Percentiles rank a stretch among this genome's conserved stretches.
Evolutionary conservation across 2,797 vertebrate species (phyloP).

Genomic region (Paguma larvata): DNA sequence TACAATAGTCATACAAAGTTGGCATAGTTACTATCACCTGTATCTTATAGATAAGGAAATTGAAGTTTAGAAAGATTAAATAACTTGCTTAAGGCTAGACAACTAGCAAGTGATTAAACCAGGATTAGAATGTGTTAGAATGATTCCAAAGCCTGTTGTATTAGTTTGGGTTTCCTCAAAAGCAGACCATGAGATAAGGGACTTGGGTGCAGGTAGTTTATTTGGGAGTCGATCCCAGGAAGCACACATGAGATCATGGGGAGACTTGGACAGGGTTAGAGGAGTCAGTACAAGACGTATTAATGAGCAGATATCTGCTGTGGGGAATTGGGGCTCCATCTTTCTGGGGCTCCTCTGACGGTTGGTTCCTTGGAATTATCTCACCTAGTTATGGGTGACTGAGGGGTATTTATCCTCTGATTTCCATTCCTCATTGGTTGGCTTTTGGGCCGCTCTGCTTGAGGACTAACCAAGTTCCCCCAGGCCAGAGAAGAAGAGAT

Average conservation of each 20-base stretch:
- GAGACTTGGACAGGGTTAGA: background rate
- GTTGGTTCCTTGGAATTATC: background rate
- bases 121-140: constrained; percentile 25
- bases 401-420: background rate
- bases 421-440: background rate
- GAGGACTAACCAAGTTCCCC: background rate
- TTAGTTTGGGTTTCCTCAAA: constrained; percentile 48
- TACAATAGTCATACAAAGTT: background rate
- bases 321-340: background rate
- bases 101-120: constrained; percentile 20
- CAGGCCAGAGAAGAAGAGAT: background rate
- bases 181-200: background rate
- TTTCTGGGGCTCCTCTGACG: background rate
- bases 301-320: background rate
- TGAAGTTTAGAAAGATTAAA: constrained; percentile 47
- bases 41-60: constrained; percentile 44
- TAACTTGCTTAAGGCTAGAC: constrained; percentile 33
- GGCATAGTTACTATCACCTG: background rate
- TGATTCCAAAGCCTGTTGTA: background rate
- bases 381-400: background rate
- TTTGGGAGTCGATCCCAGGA: constrained; percentile 17
- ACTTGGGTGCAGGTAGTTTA: background rate
- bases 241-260: background rate
- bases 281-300: background rate
- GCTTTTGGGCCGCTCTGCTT: background rate